Base-by-base conservation (phyloP, 2,888 invertebrate species). In the Augochlorella aurata region DNA sequence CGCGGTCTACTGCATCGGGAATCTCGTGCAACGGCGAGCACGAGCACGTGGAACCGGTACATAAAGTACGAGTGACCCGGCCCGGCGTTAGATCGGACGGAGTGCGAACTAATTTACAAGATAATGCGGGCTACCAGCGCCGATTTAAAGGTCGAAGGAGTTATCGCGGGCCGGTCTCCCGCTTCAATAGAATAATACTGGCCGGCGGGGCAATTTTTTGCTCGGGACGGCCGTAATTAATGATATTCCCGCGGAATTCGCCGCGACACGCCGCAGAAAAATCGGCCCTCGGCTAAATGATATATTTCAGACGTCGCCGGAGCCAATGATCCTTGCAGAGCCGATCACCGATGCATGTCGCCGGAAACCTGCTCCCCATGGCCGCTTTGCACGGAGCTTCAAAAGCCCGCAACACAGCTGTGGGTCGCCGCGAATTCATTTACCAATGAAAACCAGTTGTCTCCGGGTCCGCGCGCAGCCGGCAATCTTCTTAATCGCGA, bases 321-420 rank as follows among this genome's bases (percentile, higher is more conserved):
- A 86, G 79, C 82, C 87, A 87, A 87, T 87, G 87, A 87, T 85
- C 87, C 87, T 87, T 87, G 85, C 85, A 87, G 38, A 61, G 79
- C 79, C 67, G 79, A 86, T 86, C 86, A 87, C 82, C 85, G 86
- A 85, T 85, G 86, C 87, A 86, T 87, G 80, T 87, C 87, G 86
- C 66, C 18, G 77, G 38, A 86, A 38, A 87, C 86, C 86, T 87
- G 87, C 84, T 87, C 74, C 21, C 24, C 16, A n/a, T 16, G 77
- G 38, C 38, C 45, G 75, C 58, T 66, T 58, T 18, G 29, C 52
- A 71, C 78, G 72, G 47, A 79, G 73, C 79, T 74, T 82, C 77
- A 50, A 82, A 85, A 77, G n/a, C 38, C 16, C 38, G 38, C 38
- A 38, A 5, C 38, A 38, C 38, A 38, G 38, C 38, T 38, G 7